Evolutionary conservation across 2,797 vertebrate species (phyloP), one percentile per base, ranked within the genome.

Genomic region (Caiman crocodilus): DNA sequence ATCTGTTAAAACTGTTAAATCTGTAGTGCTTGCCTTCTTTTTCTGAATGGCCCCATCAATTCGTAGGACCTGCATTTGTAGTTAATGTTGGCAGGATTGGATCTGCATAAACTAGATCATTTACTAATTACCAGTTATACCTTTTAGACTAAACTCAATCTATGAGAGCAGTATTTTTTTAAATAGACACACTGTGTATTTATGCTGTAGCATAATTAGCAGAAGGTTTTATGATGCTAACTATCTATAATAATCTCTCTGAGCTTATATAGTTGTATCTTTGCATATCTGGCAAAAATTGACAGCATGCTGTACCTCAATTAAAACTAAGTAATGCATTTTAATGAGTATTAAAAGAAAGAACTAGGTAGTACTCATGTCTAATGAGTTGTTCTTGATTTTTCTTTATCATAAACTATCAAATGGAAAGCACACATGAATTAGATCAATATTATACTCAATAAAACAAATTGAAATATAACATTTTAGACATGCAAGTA

Each of bases 211-310:
- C 30, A 71, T 50, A 35, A 73, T 15, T 28, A 92, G 92, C 88
- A 85, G 76, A 88, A 83, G 56, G 16, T 65, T 84, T 84, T 93
- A 61, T 81, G 74, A 75, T 50, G 21, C 32, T 73, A 23, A 73
- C 42, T 25, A 50, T 7, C 14, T 26, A 73, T 73, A 50, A 42
- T 42, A 16, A 75, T 58, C 56, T 42, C 42, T 7, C 79, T 56
- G 50, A 5, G 64, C 82, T 90, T 94, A 79, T 95, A 95, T 94
- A 85, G 75, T 95, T 94, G 50, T 7, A 87, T 89, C 90, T 95
- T 84, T 88, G 80, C 60, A 69, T 84, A 35, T 95, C 90, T 95
- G 88, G 74, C 90, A 92, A 88, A 67, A 94, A 85, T 86, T 87
- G 86, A 73, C 93, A 81, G 76, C 55, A 11, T 20, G 88, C 12